These are phyloP conservation scores for Gymnoscelis rufifasciata DNA, from an alignment of 2,888 invertebrate species.

Conservation along the genomic window DNA sequence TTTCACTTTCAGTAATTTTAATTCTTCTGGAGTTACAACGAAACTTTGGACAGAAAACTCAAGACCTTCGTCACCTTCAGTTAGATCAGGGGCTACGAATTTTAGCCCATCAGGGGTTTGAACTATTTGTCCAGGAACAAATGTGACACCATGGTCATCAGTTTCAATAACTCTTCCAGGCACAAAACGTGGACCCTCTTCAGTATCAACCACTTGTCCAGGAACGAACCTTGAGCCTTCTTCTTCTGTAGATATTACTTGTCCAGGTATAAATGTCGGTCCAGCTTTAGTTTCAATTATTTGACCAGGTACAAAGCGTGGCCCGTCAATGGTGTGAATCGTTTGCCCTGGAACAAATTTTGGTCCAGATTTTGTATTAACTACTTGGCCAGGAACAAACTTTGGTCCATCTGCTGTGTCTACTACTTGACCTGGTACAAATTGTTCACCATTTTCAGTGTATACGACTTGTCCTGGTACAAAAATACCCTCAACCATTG, in stretches of 20 bases:
- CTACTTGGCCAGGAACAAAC: slow-evolving; percentile 88
- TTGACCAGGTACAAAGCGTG: slow-evolving; percentile 88
- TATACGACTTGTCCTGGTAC: slow-evolving; percentile 84
- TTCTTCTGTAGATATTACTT: slow-evolving; percentile 83
- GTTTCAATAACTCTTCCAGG: slow-evolving; percentile 86
- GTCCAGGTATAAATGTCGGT: slow-evolving; percentile 87
- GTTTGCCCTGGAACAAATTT: slow-evolving; percentile 86
- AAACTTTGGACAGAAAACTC: slow-evolving; percentile 86
- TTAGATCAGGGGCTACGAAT: slow-evolving; percentile 84
- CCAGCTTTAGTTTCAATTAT: slow-evolving; percentile 86
- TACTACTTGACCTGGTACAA: slow-evolving; percentile 85
- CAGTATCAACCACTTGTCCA: slow-evolving; percentile 85
- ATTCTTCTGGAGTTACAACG: slow-evolving; percentile 73
- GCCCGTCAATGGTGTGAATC: slow-evolving; percentile 83
- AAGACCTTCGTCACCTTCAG: slow-evolving; percentile 82
- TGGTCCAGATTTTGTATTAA: slow-evolving; percentile 82
- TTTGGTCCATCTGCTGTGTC: slow-evolving; percentile 83
- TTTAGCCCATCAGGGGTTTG: slow-evolving; percentile 84
- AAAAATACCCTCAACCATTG: slow-evolving; percentile 83
- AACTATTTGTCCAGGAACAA: slow-evolving; percentile 88
- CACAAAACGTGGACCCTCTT: slow-evolving; percentile 84
- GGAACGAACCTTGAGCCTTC: slow-evolving; percentile 81
- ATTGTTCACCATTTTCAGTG: slow-evolving; percentile 84
- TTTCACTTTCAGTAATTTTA: slow-evolving; percentile 70
- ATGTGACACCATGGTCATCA: slow-evolving; percentile 84